Evolutionary conservation across 2,888 invertebrate genomes (phyloP).

Genomic region (Ophion ventricosus): DNA sequence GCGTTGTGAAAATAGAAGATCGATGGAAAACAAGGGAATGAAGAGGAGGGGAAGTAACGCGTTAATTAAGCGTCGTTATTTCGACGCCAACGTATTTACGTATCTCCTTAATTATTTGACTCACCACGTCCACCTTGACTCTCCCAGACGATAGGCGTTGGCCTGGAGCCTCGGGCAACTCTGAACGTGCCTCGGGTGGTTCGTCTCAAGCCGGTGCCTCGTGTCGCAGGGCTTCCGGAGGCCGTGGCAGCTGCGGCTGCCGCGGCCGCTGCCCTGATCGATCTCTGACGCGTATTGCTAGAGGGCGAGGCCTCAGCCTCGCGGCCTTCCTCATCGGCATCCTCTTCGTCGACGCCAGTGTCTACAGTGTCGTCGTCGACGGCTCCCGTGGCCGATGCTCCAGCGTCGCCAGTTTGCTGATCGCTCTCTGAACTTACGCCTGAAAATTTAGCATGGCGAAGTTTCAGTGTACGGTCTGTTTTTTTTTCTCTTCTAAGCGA

Average conservation of each 20-base stretch:
- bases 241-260: slow-evolving; percentile 76
- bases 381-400: slow-evolving; percentile 71
- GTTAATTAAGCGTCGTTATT: background rate
- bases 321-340: slow-evolving; percentile 88
- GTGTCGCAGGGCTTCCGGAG: slow-evolving; percentile 68
- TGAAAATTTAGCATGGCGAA: slow-evolving; percentile 62
- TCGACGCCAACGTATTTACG: too few relatives aligned
- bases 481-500: background rate
- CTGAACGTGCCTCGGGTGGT: slow-evolving; percentile 79
- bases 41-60: too few relatives aligned
- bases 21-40: too few relatives aligned
- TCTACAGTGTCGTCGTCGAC: slow-evolving; percentile 77
- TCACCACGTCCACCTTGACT: slow-evolving; percentile 78
- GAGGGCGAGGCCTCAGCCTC: slow-evolving; percentile 92
- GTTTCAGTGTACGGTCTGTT: background rate
- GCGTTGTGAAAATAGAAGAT: too few relatives aligned
- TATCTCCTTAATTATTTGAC: background rate
- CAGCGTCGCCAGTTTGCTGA: slow-evolving; percentile 83
- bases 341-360: slow-evolving; percentile 78
- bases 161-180: slow-evolving; percentile 82
- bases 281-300: slow-evolving; percentile 84
- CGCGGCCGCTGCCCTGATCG: slow-evolving; percentile 77
- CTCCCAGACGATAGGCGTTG: slow-evolving; percentile 88
- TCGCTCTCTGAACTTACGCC: slow-evolving; percentile 87
- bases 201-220: slow-evolving; percentile 77